These are phyloP conservation scores for Manis javanica DNA, from an alignment of 2,797 vertebrate genomes.

Conservation along the genomic window DNA sequence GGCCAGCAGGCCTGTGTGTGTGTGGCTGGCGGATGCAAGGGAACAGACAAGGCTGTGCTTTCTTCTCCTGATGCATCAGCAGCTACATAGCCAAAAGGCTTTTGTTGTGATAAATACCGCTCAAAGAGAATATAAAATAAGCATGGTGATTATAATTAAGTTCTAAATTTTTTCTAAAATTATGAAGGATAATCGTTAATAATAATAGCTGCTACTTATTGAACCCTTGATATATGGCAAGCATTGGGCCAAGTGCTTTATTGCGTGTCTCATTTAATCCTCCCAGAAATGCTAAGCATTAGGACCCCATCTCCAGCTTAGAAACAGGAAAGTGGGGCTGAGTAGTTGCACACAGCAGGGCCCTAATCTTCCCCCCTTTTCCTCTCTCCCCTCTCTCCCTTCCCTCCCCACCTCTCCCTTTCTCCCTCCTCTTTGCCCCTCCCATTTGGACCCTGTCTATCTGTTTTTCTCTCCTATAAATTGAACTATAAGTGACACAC, in stretches of 20 bases:
- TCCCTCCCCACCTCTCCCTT: not conserved
- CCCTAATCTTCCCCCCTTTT: no score
- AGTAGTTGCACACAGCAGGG: fast-evolving
- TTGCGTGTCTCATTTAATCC: not conserved
- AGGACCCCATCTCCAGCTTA: not conserved
- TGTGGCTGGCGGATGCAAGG: not conserved
- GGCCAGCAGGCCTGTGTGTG: constrained; percentile 5
- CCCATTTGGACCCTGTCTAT: no score
- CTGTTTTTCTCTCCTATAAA: not conserved
- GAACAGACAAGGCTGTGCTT: not conserved
- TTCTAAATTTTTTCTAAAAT: not conserved
- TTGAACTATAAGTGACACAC: not conserved
- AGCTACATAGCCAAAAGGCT: not conserved
- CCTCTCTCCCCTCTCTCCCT: fast-evolving
- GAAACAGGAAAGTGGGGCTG: not conserved
- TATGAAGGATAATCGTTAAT: not conserved
- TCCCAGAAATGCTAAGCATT: not conserved
- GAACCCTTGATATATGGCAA: not conserved
- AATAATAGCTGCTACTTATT: not conserved
- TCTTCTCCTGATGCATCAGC: not conserved
- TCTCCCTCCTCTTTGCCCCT: not conserved
- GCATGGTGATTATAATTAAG: not conserved
- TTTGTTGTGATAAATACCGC: constrained; percentile 6
- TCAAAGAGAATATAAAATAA: not conserved
- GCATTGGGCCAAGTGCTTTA: not conserved